These are phyloP conservation scores for Loripinus fragilis DNA, from an alignment of 2,888 invertebrate species.

Conservation along the genomic window DNA sequence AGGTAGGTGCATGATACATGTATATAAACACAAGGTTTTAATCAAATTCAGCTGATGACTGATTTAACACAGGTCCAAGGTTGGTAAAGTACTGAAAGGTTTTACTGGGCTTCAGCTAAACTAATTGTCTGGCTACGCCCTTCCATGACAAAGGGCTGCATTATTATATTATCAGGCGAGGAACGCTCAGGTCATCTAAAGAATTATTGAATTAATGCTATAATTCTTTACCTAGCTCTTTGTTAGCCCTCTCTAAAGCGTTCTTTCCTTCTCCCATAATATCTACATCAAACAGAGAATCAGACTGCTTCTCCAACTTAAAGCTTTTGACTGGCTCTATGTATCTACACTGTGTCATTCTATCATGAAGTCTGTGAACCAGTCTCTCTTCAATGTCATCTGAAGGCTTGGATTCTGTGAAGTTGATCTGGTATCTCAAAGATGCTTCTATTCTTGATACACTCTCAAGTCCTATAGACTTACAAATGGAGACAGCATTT, in stretches of 20 bases:
- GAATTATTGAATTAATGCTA: too few relatives aligned
- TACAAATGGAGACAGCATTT: conserved; percentile 97
- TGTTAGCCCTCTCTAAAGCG: conserved; percentile 92
- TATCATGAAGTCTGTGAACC: conserved; percentile 88
- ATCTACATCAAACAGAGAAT: conserved; percentile 93
- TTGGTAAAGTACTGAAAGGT: too few relatives aligned
- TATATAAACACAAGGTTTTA: too few relatives aligned
- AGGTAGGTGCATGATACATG: too few relatives aligned
- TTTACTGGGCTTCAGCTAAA: too few relatives aligned
- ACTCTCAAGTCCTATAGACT: conserved; percentile 90
- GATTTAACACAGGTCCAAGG: too few relatives aligned
- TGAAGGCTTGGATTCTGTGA: conserved; percentile 48
- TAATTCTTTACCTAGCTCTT: conserved; percentile 89
- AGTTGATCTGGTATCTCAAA: conserved; percentile 86
- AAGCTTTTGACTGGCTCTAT: conserved; percentile 86
- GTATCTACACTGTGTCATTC: conserved; percentile 96
- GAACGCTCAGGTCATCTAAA: too few relatives aligned
- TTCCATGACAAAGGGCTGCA: too few relatives aligned
- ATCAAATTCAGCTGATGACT: too few relatives aligned
- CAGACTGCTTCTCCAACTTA: conserved; percentile 85
- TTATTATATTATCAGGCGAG: too few relatives aligned
- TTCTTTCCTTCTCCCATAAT: conserved; percentile 90
- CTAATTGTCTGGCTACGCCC: too few relatives aligned
- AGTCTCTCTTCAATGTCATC: conserved; percentile 68
- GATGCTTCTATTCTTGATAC: conserved; percentile 90